These are phyloP conservation scores for Denticeps clupeoides DNA, from an alignment of 2,797 vertebrate genomes.

Conservation along the genomic window DNA sequence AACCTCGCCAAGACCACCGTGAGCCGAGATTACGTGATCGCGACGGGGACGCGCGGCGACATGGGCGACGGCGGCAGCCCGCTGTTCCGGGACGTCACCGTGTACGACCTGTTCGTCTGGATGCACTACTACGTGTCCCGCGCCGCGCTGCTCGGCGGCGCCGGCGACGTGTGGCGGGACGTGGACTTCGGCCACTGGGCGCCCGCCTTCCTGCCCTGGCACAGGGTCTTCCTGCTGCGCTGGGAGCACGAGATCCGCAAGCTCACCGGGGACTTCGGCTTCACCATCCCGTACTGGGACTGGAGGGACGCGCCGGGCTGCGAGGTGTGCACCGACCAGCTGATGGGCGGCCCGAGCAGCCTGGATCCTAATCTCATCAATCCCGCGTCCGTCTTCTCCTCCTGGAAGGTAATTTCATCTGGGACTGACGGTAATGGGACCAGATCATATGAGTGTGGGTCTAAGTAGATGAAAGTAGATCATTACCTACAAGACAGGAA, in stretches of 20 bases:
- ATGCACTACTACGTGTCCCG: slow-evolving; percentile 92
- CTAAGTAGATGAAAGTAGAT: too few species aligned
- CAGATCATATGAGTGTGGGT: too few species aligned
- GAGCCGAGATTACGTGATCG: slow-evolving; percentile 76
- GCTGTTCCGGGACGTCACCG: slow-evolving; percentile 73
- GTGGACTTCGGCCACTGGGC: slow-evolving; percentile 98
- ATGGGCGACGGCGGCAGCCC: slow-evolving; percentile 83
- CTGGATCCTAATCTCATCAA: slow-evolving; percentile 70
- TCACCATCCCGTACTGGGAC: slow-evolving; percentile 95
- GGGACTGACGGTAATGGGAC: too few species aligned
- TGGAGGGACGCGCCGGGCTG: slow-evolving; percentile 82
- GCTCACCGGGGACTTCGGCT: slow-evolving; percentile 77
- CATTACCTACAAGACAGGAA: too few species aligned
- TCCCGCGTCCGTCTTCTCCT: slow-evolving; percentile 84
- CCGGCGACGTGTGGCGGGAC: slow-evolving; percentile 69
- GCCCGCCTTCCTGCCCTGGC: slow-evolving; percentile 87
- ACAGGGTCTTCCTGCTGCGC: slow-evolving; percentile 74
- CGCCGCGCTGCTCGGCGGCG: slow-evolving; percentile 74
- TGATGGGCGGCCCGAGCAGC: slow-evolving; percentile 75
- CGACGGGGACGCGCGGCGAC: slow-evolving; percentile 67
- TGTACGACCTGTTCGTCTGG: slow-evolving; percentile 95
- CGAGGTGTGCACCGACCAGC: slow-evolving; percentile 76
- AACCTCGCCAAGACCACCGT: slow-evolving; percentile 79
- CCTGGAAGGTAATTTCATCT: slow-evolving; percentile 97
- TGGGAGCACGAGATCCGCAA: slow-evolving; percentile 87